Evolutionary conservation across 2,797 vertebrate genomes (phyloP), one percentile per base, ranked within the genome.

Genomic region (Carcharodon carcharias): DNA sequence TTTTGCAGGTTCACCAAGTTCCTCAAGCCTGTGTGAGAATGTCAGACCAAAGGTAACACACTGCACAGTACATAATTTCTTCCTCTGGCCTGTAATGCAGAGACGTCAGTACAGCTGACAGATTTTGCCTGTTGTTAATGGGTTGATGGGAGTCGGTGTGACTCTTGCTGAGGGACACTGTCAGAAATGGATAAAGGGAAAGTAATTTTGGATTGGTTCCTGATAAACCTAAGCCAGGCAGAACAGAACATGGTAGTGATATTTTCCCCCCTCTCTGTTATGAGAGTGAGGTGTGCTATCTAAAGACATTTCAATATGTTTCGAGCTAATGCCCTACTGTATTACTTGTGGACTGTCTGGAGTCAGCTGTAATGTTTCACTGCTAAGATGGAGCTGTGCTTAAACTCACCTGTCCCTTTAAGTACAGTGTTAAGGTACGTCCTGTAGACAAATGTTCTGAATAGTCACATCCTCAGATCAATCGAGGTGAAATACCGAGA

Each of bases 11-110:
- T 85, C 80, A 85, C 4, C 88, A 61, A 31, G 56, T 35, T 63
- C 89, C 89, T 92, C 89, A 92, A 89, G 8, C 89, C 56, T 92
- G 28, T n/a, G 89, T 31, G 35, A 63, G 54, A 92, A 63, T 92
- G 89, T 63, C 89, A 63, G 89, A 58, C 9, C 89, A 92, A 92
- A 92, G 89, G 89, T 92, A 92, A 58, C 14, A 1, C 28, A 63
- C 1, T n/a, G 14, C 35, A n/a, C 6, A 23, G 21, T 4, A 4
- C 6, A 1, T 16, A 82, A 82, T 12, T 18, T n/a, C 77, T 4
- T 18, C 16, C 77, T 80, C 77, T 1, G n/a, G n/a, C n/a, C n/a
- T n/a, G 40, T 16, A 4, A 82, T n/a, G 35, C 9, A 35, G 35
- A 11, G 35, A 31, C 9, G 14, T 80, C 77, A 80, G 77, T 6